A percentile compares a stretch with the other conserved stretches of the same genome.
phyloP scores from a whole-genome alignment of 2,797 vertebrate species.

The Columba guinea region DNA sequence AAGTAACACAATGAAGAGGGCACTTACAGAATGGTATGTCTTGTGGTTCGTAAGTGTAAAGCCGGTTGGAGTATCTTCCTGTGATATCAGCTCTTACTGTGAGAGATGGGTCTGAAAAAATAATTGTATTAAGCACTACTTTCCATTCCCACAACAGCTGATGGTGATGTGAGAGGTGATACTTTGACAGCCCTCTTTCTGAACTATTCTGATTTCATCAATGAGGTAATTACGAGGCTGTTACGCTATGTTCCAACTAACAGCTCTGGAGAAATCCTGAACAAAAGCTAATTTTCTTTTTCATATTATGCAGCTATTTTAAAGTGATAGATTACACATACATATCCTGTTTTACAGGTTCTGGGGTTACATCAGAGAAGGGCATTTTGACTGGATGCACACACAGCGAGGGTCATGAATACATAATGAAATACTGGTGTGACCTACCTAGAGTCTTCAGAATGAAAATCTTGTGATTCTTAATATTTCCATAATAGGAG shows the following conservation, averaged over 20 bases:
- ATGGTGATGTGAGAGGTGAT: accelerated
- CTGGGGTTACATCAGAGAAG: neutral
- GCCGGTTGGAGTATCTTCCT: conserved; percentile 77
- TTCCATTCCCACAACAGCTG: neutral
- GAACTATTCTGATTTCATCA: neutral
- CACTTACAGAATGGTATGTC: conserved; percentile 75
- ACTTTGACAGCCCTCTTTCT: neutral
- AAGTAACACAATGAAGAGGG: neutral
- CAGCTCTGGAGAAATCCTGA: neutral
- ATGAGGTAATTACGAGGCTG: accelerated
- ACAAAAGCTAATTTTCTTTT: neutral
- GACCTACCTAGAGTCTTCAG: neutral
- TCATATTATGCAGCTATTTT: neutral
- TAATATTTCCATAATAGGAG: neutral
- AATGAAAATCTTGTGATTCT: neutral
- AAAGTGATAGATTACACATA: neutral
- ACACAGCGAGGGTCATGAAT: neutral
- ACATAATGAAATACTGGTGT: neutral
- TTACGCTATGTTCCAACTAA: neutral
- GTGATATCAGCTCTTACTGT: conserved; percentile 79
- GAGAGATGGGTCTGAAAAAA: conserved; percentile 77
- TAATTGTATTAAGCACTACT: neutral
- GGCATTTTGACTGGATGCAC: neutral
- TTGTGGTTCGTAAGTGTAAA: conserved; percentile 77
- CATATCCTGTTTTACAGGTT: neutral